These are phyloP conservation scores for Gymnocheta viridis DNA, from an alignment of 2,888 invertebrate genomes.

Conservation along the genomic window DNA sequence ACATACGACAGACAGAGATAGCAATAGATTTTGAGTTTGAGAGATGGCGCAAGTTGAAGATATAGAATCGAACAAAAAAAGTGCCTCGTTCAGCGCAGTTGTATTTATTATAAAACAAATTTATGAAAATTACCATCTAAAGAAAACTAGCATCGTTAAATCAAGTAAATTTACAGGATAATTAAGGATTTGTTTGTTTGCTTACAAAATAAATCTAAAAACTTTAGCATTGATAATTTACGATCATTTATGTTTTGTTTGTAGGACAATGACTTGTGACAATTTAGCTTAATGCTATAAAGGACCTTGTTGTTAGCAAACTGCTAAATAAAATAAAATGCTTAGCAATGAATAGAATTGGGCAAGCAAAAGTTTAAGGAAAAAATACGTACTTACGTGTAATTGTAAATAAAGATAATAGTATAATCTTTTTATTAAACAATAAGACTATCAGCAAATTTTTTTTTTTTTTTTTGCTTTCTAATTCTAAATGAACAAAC, in stretches of 20 bases:
- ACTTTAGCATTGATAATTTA: slow-evolving; percentile 28
- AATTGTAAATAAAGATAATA: no score
- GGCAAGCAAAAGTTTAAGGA: not conserved
- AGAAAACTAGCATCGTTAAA: not conserved
- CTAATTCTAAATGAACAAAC: no score
- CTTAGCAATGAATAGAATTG: not conserved
- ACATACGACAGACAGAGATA: slow-evolving; percentile 26
- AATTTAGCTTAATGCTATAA: not conserved
- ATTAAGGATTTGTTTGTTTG: slow-evolving; percentile 45
- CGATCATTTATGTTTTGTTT: slow-evolving; percentile 2
- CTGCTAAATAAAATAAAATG: not conserved
- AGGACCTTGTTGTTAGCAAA: not conserved
- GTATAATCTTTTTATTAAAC: no score
- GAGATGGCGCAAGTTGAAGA: slow-evolving; percentile 27
- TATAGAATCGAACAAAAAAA: slow-evolving; percentile 28
- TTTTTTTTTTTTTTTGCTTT: no score
- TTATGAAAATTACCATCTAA: not conserved
- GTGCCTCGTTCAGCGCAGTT: slow-evolving; percentile 3
- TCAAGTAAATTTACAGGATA: slow-evolving; percentile 35
- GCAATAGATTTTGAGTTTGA: not conserved
- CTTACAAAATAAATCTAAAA: not conserved
- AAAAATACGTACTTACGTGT: no score
- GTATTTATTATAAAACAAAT: not conserved
- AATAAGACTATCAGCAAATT: no score
- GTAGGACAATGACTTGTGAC: slow-evolving; percentile 31